These are phyloP conservation scores for Apaloderma vittatum DNA, from an alignment of 2,113 vertebrate species.

Conservation along the genomic window DNA sequence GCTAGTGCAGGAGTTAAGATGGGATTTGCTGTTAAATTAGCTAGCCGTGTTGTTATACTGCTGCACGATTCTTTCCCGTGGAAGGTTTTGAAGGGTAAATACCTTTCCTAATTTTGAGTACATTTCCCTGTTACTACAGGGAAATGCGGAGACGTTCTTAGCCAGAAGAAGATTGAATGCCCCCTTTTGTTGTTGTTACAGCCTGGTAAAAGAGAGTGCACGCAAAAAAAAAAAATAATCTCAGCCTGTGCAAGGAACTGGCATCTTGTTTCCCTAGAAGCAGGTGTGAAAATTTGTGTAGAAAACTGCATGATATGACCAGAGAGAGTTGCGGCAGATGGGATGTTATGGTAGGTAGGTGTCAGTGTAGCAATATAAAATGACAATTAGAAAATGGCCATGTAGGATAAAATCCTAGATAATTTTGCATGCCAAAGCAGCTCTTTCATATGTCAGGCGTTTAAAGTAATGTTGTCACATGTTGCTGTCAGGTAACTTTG, in stretches of 20 bases:
- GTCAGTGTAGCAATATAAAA: neutral
- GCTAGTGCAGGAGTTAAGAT: neutral
- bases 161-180: neutral
- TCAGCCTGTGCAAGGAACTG: neutral
- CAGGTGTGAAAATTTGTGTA: neutral
- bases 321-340: neutral
- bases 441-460: neutral
- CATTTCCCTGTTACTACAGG: neutral
- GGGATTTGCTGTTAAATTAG: neutral
- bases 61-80: neutral
- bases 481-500: neutral
- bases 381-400: neutral
- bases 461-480: neutral
- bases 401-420: neutral
- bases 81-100: neutral
- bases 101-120: neutral
- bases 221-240: neutral
- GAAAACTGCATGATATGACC: neutral
- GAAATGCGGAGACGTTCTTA: neutral
- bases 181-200: neutral
- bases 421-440: neutral
- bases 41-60: neutral
- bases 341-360: neutral
- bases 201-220: neutral
- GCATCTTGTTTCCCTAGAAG: neutral